Percentiles rank a stretch among this genome's conserved stretches.
phyloP scores from a whole-genome alignment of 2,888 invertebrate genomes.

The Sipunculus nudus region DNA sequence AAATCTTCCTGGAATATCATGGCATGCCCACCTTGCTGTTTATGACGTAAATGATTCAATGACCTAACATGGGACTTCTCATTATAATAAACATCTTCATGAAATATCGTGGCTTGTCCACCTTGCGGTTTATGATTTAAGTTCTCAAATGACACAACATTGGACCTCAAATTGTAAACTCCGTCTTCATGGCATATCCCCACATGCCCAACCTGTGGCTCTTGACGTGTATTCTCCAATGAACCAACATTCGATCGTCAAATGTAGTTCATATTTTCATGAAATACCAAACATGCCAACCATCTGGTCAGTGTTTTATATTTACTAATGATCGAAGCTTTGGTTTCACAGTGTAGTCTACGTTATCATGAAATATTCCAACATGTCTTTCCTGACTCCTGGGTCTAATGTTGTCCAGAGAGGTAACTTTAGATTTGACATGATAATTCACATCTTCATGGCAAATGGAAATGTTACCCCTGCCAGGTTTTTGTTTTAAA shows the following conservation, averaged over 20 bases:
- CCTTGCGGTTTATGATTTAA: too few species aligned
- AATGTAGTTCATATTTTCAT: too few species aligned
- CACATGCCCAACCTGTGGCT: too few species aligned
- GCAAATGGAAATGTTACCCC: conserved; percentile 4
- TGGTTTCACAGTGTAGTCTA: not conserved
- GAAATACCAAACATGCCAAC: not conserved
- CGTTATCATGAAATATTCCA: not conserved
- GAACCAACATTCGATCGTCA: too few species aligned
- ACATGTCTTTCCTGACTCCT: too few species aligned
- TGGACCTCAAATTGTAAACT: not conserved
- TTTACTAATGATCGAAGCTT: conserved; percentile 3
- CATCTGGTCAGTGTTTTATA: not conserved
- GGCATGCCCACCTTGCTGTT: too few species aligned
- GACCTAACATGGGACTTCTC: conserved; percentile 16
- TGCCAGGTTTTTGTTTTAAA: conserved; percentile 30
- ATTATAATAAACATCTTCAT: too few species aligned
- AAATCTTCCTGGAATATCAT: too few species aligned
- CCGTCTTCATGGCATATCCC: not conserved
- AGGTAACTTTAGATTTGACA: not conserved
- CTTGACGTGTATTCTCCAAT: too few species aligned
- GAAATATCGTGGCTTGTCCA: too few species aligned
- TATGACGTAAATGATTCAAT: conserved; percentile 1
- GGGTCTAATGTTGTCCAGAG: too few species aligned
- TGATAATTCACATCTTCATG: not conserved
- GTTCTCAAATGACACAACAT: too few species aligned